phyloP scores from a whole-genome alignment of 2,113 vertebrate genomes.

The Pygoscelis antarcticus region DNA sequence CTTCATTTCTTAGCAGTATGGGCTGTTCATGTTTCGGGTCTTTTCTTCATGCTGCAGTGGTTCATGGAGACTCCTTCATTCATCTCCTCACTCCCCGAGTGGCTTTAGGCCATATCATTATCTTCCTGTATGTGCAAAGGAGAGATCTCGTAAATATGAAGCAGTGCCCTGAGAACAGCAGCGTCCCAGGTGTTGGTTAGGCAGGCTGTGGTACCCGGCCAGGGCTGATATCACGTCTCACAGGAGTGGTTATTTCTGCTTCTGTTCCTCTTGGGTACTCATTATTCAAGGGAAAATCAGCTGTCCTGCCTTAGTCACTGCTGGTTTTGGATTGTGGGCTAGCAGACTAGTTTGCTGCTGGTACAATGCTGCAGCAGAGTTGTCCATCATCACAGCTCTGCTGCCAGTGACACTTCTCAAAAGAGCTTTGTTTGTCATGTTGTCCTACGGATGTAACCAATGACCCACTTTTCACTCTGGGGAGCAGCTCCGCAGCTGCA shows the following conservation, averaged over 20 bases:
- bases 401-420: background rate
- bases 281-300: background rate
- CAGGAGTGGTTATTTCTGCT: background rate
- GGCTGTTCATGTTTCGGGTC: background rate
- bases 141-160: background rate
- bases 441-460: background rate
- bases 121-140: background rate
- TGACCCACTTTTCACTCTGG: background rate
- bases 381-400: background rate
- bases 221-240: background rate
- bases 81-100: background rate
- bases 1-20: background rate
- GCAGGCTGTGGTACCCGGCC: background rate
- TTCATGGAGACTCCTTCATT: background rate
- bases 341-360: background rate
- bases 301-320: background rate
- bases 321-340: accelerated
- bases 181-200: background rate
- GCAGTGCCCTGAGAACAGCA: background rate
- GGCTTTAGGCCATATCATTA: background rate
- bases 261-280: background rate
- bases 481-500: background rate
- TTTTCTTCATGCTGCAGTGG: background rate
- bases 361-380: background rate
- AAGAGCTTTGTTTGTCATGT: background rate